A percentile compares a stretch with the other conserved stretches of the same genome.
Conservation (phyloP, 2,113 vertebrate genomes). For the Genyomyrus donnyi region DNA sequence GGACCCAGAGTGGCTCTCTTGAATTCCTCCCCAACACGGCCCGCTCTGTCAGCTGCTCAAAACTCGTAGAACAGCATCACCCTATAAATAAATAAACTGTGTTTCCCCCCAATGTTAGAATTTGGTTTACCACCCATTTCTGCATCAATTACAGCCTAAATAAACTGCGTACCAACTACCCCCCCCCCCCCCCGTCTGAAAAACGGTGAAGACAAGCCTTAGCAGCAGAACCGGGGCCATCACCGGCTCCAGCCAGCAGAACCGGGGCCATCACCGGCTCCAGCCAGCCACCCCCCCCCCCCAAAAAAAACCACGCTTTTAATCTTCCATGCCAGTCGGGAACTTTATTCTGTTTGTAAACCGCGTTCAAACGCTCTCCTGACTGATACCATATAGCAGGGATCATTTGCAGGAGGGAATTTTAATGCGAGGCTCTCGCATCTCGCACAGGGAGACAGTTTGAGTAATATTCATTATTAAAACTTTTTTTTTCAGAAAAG, state of each 20-base stretch:
- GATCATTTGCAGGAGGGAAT: constrained; percentile 38
- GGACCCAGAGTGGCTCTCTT: neutral
- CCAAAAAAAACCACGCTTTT: constrained; percentile 28
- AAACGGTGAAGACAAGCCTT: constrained; percentile 30
- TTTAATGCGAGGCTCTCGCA: constrained; percentile 33
- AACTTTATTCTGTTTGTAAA: constrained; percentile 35
- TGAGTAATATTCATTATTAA: constrained; percentile 49
- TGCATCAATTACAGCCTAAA: constrained; percentile 23
- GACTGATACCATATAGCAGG: constrained; percentile 46
- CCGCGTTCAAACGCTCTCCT: constrained; percentile 36
- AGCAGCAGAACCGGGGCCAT: neutral
- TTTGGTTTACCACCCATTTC: constrained; percentile 29
- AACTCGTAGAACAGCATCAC: neutral
- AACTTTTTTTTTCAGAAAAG: constrained; percentile 38
- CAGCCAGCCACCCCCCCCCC: constrained; percentile 31
- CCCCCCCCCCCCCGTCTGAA: constrained; percentile 17
- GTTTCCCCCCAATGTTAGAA: constrained; percentile 15
- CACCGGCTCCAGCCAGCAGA: constrained; percentile 16
- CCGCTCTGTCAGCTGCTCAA: constrained; percentile 9
- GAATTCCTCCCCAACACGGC: neutral
- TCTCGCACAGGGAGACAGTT: constrained; percentile 35
- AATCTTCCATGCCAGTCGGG: constrained; percentile 28
- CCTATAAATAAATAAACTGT: constrained; percentile 26
- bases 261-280: neutral
- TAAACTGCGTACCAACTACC: neutral